Conservation (phyloP, 2,113 vertebrate genomes). For the Nyctibius bracteatus region DNA sequence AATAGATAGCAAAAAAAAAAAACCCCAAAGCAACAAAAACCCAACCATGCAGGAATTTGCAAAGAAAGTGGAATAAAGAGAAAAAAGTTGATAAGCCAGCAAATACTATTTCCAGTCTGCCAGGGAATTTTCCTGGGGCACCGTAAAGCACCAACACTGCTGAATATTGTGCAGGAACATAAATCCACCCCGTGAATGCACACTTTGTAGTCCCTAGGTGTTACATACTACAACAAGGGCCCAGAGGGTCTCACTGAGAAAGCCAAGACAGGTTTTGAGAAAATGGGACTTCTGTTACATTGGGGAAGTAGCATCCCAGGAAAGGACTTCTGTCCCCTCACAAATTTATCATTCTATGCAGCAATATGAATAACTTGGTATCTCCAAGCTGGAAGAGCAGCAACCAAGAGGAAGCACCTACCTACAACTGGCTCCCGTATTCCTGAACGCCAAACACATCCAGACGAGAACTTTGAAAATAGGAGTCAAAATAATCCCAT, state of each 20-base stretch:
- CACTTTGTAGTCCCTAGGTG: too few relatives aligned
- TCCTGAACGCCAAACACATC: not conserved
- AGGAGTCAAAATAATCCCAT: not conserved
- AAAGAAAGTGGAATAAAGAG: not conserved
- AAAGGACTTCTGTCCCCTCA: not conserved
- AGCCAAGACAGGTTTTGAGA: not conserved
- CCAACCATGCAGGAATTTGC: not conserved
- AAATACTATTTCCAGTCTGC: not conserved
- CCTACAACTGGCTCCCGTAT: not conserved
- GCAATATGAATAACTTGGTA: not conserved
- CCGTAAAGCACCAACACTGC: not conserved
- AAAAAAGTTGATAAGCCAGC: accelerated
- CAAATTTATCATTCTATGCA: not conserved
- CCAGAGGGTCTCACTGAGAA: not conserved
- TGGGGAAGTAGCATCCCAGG: not conserved
- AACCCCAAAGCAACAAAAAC: not conserved
- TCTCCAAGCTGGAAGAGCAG: not conserved
- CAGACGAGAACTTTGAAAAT: not conserved
- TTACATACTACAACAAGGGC: not conserved
- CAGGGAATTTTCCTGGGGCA: not conserved
- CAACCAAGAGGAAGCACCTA: not conserved
- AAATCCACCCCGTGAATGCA: accelerated
- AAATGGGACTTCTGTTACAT: not conserved
- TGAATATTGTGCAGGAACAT: not conserved
- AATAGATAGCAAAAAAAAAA: accelerated